Percentiles rank a stretch among this genome's conserved stretches.
Evolutionary conservation across 92 coral and sea anemone genomes (phyloP).

Genomic region (Virgularia gustaviana): DNA sequence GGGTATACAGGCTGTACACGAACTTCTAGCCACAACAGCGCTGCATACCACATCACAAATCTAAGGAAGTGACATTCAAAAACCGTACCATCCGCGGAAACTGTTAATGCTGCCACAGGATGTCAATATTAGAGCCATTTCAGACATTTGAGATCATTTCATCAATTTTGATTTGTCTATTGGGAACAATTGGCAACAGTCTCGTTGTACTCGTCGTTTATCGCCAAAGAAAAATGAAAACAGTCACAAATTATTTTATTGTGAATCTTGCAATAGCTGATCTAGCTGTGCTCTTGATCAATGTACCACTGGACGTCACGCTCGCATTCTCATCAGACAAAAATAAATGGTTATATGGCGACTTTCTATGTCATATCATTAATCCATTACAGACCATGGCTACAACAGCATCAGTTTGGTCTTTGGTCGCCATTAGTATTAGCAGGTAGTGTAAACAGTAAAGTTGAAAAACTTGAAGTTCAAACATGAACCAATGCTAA

Average conservation of each 20-base stretch:
- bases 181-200: conserved; percentile 87
- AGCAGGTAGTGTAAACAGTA: too few species aligned
- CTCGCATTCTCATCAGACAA: conserved; percentile 57
- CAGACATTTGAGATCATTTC: conserved; percentile 52
- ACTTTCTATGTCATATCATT: conserved; percentile 76
- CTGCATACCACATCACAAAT: too few species aligned
- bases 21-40: too few species aligned
- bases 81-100: too few species aligned
- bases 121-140: too few species aligned
- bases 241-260: conserved; percentile 88
- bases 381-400: conserved; percentile 96
- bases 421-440: conserved; percentile 89
- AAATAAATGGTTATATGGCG: conserved; percentile 90
- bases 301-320: conserved; percentile 59
- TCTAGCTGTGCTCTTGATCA: conserved; percentile 76
- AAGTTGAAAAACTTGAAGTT: too few species aligned
- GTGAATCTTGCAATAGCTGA: conserved; percentile 93
- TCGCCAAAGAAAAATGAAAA: conserved; percentile 89
- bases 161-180: conserved; percentile 73
- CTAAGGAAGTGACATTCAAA: too few species aligned
- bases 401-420: conserved; percentile 88
- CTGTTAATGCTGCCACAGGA: too few species aligned
- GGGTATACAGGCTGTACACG: too few species aligned
- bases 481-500: too few species aligned
- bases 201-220: conserved; percentile 90